Conservation (phyloP, 2,888 invertebrate species). For the Netelia inedita region DNA sequence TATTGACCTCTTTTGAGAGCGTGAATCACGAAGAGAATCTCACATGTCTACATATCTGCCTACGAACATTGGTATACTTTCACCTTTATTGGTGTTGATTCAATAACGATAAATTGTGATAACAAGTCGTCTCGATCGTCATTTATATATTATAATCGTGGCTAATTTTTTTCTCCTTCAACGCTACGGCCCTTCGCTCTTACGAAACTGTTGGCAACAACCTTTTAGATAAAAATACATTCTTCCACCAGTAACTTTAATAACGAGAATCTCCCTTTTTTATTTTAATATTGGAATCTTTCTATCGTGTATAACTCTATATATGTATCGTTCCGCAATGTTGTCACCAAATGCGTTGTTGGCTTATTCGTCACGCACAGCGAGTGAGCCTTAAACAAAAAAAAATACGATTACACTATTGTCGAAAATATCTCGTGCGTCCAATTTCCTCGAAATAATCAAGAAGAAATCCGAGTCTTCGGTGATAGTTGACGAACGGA, state of each 20-base stretch:
- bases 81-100: slow-evolving; percentile 46
- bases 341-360: slow-evolving; percentile 13
- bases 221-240: slow-evolving; percentile 4
- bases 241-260: neutral
- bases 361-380: neutral
- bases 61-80: slow-evolving; percentile 58
- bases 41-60: slow-evolving; percentile 64
- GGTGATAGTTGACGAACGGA: neutral
- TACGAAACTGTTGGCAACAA: neutral
- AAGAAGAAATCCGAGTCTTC: neutral
- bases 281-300: slow-evolving; percentile 31
- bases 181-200: neutral
- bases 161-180: neutral
- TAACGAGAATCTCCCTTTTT: neutral
- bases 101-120: slow-evolving; percentile 59
- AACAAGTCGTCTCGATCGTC: slow-evolving; percentile 48
- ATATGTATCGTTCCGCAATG: slow-evolving; percentile 15
- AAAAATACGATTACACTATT: neutral
- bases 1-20: slow-evolving; percentile 57
- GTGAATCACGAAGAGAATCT: slow-evolving; percentile 54
- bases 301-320: neutral
- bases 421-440: neutral
- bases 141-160: slow-evolving; percentile 16
- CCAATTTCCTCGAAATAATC: neutral
- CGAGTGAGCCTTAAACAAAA: neutral